A percentile compares a stretch with the other conserved stretches of the same genome.
Conservation (phyloP, 2,888 invertebrate species). For the Smittia aterrima region DNA sequence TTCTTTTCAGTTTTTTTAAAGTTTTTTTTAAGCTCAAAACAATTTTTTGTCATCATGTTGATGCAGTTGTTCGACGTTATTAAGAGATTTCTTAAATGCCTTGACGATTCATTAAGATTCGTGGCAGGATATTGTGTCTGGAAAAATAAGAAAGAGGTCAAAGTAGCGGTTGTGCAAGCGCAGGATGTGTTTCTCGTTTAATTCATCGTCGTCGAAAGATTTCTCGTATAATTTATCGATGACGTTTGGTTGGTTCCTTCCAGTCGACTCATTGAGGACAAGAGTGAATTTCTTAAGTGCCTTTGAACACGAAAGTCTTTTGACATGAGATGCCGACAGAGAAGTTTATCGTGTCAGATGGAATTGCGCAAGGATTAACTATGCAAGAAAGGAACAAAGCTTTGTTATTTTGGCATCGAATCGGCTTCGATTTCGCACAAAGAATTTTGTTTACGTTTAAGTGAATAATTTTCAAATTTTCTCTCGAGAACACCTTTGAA, state of each 20-base stretch:
- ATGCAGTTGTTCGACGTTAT: conserved; percentile 29
- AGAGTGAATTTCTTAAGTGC: conserved; percentile 25
- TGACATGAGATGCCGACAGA: conserved; percentile 19
- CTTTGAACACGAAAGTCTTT: conserved; percentile 17
- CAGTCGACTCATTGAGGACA: background rate
- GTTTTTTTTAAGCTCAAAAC: background rate
- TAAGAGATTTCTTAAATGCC: background rate
- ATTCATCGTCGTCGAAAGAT: background rate
- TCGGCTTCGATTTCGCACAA: conserved; percentile 14
- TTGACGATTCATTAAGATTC: background rate
- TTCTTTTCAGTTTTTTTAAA: background rate
- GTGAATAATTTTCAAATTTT: conserved; percentile 39
- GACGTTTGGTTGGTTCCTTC: conserved; percentile 29
- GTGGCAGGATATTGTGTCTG: conserved; percentile 37
- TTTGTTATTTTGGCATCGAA: conserved; percentile 28
- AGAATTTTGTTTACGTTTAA: conserved; percentile 38
- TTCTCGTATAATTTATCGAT: conserved; percentile 30
- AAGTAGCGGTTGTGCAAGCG: background rate
- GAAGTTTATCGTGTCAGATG: conserved; percentile 29
- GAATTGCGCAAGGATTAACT: conserved; percentile 35
- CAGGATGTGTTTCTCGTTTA: conserved; percentile 23
- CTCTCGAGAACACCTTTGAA: background rate
- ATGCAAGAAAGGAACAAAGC: conserved; percentile 27
- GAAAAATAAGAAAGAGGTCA: conserved; percentile 36
- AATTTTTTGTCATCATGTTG: conserved; percentile 28